These are phyloP conservation scores for Oxyruncus cristatus DNA, from an alignment of 2,113 vertebrate genomes.

Conservation along the genomic window DNA sequence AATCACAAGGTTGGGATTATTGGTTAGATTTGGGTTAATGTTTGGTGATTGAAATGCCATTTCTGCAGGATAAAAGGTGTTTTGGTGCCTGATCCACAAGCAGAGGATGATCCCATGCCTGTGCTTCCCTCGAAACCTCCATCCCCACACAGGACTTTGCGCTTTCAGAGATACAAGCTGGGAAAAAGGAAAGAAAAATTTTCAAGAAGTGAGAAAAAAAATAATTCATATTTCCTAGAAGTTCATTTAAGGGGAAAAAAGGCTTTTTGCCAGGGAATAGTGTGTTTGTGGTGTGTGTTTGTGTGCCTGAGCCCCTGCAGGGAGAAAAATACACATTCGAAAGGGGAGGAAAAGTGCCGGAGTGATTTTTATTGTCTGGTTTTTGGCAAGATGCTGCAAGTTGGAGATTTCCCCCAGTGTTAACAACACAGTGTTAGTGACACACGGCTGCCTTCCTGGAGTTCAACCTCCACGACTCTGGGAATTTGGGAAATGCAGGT, in stretches of 20 bases:
- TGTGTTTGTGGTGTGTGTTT: neutral
- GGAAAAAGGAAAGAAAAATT: neutral
- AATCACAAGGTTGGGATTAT: neutral
- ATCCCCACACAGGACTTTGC: rapidly evolving
- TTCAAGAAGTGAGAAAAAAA: neutral
- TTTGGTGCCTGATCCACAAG: rapidly evolving
- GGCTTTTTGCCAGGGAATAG: conserved; percentile 13
- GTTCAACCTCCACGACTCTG: conserved; percentile 45
- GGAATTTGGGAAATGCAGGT: neutral
- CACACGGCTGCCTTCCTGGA: conserved; percentile 70
- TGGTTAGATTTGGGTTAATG: neutral
- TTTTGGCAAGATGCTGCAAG: conserved; percentile 72
- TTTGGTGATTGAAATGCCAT: neutral
- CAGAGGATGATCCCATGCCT: rapidly evolving
- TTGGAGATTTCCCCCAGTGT: conserved; percentile 72
- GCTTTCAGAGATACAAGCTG: neutral
- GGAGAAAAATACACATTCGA: conserved; percentile 64
- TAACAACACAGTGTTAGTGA: conserved; percentile 78
- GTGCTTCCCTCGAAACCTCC: neutral
- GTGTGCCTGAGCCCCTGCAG: neutral
- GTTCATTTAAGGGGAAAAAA: neutral
- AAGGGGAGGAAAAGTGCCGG: conserved; percentile 71
- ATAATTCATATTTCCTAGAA: neutral
- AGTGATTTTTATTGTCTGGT: conserved; percentile 68
- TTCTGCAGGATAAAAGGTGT: neutral